Percentiles rank a stretch among this genome's conserved stretches.
phyloP scores from a whole-genome alignment of 2,113 vertebrate species.

The Spea multiplicata region DNA sequence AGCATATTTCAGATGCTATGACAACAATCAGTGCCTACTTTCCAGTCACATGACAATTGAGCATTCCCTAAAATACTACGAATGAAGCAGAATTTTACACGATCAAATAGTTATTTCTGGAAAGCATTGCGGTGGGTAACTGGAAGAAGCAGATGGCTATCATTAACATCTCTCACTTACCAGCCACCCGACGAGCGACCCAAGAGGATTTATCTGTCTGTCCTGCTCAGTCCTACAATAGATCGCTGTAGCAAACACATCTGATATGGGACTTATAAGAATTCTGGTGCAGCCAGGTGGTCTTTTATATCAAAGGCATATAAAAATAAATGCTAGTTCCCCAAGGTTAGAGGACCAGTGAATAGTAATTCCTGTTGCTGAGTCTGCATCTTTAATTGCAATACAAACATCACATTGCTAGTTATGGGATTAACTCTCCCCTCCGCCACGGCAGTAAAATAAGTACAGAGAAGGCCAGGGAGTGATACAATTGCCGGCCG shows the following conservation, averaged over 20 bases:
- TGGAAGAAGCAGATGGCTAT: no score
- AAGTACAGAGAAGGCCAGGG: no score
- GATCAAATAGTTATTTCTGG: no score
- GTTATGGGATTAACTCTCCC: slow-evolving; percentile 27
- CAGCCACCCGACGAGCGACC: no score
- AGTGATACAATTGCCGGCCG: not conserved
- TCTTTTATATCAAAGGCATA: not conserved
- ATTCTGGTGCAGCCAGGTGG: not conserved
- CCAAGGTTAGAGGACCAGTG: not conserved
- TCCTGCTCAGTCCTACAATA: not conserved
- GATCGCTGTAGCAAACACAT: no score
- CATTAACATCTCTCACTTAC: no score
- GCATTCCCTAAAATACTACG: no score
- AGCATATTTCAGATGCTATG: no score
- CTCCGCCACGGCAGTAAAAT: not conserved
- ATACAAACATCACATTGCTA: not conserved
- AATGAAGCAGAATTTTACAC: no score
- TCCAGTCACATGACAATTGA: no score
- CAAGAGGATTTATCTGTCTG: not conserved
- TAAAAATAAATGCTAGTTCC: not conserved
- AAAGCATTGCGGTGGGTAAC: no score
- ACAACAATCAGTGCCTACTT: no score
- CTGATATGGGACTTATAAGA: not conserved
- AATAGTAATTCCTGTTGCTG: not conserved
- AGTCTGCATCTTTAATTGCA: slow-evolving; percentile 13